These are phyloP conservation scores for Labeo rohita DNA, from an alignment of 2,113 vertebrate genomes.

Conservation along the genomic window DNA sequence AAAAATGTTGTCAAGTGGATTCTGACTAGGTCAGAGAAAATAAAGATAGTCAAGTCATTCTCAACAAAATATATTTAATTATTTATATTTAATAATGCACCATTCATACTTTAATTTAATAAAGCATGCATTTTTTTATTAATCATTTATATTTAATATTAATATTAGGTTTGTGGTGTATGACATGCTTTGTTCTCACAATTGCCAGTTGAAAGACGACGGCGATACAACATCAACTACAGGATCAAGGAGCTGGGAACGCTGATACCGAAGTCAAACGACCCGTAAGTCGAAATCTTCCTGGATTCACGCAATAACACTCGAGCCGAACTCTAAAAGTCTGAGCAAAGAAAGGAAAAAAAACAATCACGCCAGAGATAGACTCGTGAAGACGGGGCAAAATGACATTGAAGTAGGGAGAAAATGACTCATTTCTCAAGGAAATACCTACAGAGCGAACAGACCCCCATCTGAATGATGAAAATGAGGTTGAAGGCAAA, in stretches of 20 bases:
- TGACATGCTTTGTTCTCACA: neutral
- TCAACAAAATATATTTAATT: neutral
- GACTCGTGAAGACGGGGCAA: neutral
- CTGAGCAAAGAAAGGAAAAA: neutral
- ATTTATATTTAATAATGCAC: neutral
- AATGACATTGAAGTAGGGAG: slow-evolving; percentile 8
- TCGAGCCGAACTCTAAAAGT: slow-evolving; percentile 2
- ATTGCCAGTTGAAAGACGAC: slow-evolving; percentile 91
- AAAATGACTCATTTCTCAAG: slow-evolving; percentile 28
- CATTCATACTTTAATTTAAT: neutral
- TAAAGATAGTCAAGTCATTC: neutral
- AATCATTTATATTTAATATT: neutral
- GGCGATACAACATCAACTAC: slow-evolving; percentile 99
- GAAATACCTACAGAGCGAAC: slow-evolving; percentile 18
- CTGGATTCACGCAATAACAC: neutral
- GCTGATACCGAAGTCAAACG: slow-evolving; percentile 97
- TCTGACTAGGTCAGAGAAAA: neutral
- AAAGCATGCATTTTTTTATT: neutral
- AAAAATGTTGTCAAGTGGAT: neutral
- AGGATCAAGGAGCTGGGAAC: slow-evolving; percentile 98
- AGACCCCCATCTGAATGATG: slow-evolving; percentile 64
- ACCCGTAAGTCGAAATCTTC: slow-evolving; percentile 86
- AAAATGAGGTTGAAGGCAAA: slow-evolving; percentile 71
- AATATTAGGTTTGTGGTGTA: neutral
- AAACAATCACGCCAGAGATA: neutral